These are phyloP conservation scores for Centrocercus urophasianus DNA, from an alignment of 2,113 vertebrate genomes.

Conservation along the genomic window DNA sequence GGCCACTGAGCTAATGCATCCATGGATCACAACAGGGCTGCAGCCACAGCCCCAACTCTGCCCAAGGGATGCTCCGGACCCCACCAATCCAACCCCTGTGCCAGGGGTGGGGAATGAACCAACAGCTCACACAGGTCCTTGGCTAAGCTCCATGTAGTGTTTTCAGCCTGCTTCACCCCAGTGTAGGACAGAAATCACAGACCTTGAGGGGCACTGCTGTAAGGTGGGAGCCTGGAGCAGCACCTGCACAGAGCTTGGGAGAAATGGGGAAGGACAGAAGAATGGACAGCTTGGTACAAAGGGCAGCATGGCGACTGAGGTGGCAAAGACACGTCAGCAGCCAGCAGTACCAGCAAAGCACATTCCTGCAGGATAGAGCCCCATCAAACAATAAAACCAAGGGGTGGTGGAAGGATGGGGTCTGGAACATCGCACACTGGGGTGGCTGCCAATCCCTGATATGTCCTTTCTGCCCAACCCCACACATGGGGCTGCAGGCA, in stretches of 20 bases:
- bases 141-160: neutral
- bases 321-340: neutral
- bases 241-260: neutral
- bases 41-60: neutral
- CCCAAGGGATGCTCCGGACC: neutral
- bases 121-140: neutral
- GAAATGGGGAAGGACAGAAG: neutral
- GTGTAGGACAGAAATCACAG: neutral
- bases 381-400: neutral
- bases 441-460: neutral
- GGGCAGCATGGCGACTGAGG: neutral
- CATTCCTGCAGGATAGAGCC: fast-evolving
- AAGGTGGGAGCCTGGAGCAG: neutral
- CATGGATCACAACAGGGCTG: slow-evolving; percentile 17
- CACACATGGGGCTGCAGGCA: neutral
- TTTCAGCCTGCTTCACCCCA: neutral
- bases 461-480: neutral
- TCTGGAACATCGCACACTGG: neutral
- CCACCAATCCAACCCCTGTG: neutral
- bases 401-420: neutral
- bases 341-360: fast-evolving
- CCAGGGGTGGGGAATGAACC: neutral
- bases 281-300: neutral
- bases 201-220: neutral
- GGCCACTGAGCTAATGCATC: slow-evolving; percentile 53